Base-by-base conservation (phyloP, 64 coral and sea anemone genomes). In the Montipora efflorescens region DNA sequence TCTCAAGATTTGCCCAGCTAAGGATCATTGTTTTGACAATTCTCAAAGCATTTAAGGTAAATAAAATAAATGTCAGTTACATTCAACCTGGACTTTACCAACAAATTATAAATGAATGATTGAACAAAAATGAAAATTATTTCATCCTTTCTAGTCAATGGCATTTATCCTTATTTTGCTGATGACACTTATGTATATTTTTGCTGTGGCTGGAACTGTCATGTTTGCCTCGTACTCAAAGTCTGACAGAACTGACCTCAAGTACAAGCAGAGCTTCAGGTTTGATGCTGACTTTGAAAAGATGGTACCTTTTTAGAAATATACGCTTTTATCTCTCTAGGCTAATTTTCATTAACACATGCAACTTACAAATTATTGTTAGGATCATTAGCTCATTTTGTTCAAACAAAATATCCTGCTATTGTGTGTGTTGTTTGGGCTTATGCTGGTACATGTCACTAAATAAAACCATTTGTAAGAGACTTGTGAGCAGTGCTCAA, bases 31-130 rank as follows among this genome's bases (percentile, higher is more conserved):
- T 99, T 5, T 79, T 99, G 51, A 99, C 98, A 21, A 99, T 99
- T 83, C 87, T 99, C 23, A 99, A 99, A 95, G 98, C 98, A 18
- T 99, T 99, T 80, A 99, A 99, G 95, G 98, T 99, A 77, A 57
- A n/a, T 68, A 68, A 68, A 4, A 68, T n/a, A 68, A 68, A 68
- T 16, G 8, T 68, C 18, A 5, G 16, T 57, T 57, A 11, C 53
- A 57, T 57, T 0, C 64, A 68, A 68, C 64, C 16, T 68, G 8
- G 11, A 57, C 7, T 8, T 57, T 76, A 0, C 19, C 8, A 23
- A 52, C 6, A 49, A 25, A 23, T 23, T 23, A 36, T 36, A 36
- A 36, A 36, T 36, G 36, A 36, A 36, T 36, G 36, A 36, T 36
- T 36, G 36, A 36, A 36, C 36, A 36, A 36, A 36, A 36, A 36